Percentiles rank a stretch among this genome's conserved stretches.
These are phyloP conservation scores for Erannis defoliaria DNA, from an alignment of 2,888 invertebrate genomes.

Conservation along the genomic window DNA sequence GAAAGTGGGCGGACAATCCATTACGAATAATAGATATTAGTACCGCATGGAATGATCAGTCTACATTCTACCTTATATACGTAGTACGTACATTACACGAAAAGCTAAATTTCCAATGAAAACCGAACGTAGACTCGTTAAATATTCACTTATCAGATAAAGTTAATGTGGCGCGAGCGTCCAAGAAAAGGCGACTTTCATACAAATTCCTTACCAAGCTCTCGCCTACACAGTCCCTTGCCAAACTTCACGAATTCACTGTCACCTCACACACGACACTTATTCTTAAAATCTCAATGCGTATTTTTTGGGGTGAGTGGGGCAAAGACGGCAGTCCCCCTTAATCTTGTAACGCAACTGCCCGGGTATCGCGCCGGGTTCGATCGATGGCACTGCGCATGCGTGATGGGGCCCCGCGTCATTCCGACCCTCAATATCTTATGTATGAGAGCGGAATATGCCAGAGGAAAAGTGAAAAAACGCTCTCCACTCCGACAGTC, in stretches of 20 bases:
- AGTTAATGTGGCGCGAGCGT: conserved; percentile 10
- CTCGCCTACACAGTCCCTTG: conserved; percentile 23
- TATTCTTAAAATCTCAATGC: conserved; percentile 66
- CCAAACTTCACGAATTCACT: conserved; percentile 42
- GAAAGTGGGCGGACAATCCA: conserved; percentile 21
- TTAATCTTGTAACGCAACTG: conserved; percentile 68
- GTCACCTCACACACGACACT: conserved; percentile 57
- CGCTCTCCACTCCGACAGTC: conserved; percentile 48
- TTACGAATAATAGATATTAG: not conserved
- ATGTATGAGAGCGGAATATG: conserved; percentile 80
- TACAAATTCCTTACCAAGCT: conserved; percentile 24
- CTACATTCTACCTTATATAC: not conserved
- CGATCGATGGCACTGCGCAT: conserved; percentile 82
- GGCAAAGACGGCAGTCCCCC: conserved; percentile 58
- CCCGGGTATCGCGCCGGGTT: conserved; percentile 67
- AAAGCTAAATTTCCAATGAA: conserved; percentile 3
- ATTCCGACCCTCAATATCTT: conserved; percentile 78
- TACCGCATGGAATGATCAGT: not conserved
- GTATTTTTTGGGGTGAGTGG: conserved; percentile 65
- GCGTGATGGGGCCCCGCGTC: conserved; percentile 68
- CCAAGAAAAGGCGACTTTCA: not conserved
- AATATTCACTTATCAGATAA: conserved; percentile 33
- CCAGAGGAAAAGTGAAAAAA: conserved; percentile 72
- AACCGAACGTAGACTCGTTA: conserved; percentile 10
- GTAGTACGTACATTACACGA: not conserved